phyloP scores from a whole-genome alignment of 2,113 vertebrate species.

The Tympanuchus pallidicinctus region DNA sequence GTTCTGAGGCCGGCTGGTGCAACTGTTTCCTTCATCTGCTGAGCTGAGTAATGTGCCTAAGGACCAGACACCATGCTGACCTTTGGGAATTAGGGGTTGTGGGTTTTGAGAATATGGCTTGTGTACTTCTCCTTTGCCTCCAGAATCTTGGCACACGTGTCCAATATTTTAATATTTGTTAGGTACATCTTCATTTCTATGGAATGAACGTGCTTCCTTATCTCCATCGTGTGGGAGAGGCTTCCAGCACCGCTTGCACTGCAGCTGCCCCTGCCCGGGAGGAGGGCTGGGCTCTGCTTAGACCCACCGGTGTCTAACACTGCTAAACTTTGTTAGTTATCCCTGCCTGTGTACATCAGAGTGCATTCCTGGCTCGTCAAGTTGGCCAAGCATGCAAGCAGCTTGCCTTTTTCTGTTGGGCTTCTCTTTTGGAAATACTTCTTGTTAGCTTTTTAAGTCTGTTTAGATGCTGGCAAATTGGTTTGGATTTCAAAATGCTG shows the following conservation, averaged over 20 bases:
- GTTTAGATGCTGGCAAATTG: constrained; percentile 27
- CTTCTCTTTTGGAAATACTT: neutral
- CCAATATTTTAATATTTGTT: neutral
- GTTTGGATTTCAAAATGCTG: constrained; percentile 48
- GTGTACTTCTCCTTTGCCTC: constrained; percentile 1
- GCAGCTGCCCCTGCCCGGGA: neutral
- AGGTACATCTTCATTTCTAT: neutral
- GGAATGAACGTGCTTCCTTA: neutral
- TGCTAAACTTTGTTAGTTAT: neutral
- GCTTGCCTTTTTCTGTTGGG: neutral
- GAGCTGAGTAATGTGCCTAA: constrained; percentile 24
- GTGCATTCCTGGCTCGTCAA: neutral
- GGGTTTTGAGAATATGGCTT: constrained; percentile 55
- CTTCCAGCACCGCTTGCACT: no score
- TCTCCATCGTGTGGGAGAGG: neutral
- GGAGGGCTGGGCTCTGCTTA: neutral
- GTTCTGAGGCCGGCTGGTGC: constrained; percentile 56
- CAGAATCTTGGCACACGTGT: neutral
- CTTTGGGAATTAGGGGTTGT: constrained; percentile 53
- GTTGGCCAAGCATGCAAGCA: neutral
- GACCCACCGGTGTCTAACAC: rapidly evolving
- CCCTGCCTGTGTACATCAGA: neutral
- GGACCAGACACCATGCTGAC: constrained; percentile 52
- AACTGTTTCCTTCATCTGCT: constrained; percentile 70
- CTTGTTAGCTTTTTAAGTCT: neutral